phyloP scores from a whole-genome alignment of 2,888 invertebrate genomes.

The Lepidochitona cinerea region DNA sequence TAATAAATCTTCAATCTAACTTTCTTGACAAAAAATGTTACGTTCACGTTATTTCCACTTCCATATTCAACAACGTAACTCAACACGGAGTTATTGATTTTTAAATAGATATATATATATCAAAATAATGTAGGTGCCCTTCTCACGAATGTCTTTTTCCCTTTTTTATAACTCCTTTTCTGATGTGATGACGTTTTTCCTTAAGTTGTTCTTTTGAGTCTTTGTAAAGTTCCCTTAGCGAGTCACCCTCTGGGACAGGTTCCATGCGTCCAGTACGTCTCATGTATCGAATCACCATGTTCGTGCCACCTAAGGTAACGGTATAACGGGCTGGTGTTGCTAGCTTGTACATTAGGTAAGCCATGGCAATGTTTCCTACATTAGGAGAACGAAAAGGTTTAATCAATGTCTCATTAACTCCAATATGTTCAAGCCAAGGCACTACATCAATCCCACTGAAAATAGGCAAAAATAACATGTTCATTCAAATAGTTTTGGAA shows the following conservation, averaged over 20 bases:
- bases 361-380: constrained; percentile 90
- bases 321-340: constrained; percentile 91
- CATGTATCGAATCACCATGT: constrained; percentile 85
- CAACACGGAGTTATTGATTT: too few species aligned
- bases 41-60: too few species aligned
- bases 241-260: constrained; percentile 77
- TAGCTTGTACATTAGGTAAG: constrained; percentile 94
- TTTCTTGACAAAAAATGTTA: too few species aligned
- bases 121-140: too few species aligned
- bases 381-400: constrained; percentile 80
- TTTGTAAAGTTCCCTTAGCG: constrained; percentile 47
- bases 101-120: too few species aligned
- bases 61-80: too few species aligned
- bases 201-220: constrained; percentile 50
- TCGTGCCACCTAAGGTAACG: constrained; percentile 92
- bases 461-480: background rate
- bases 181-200: constrained; percentile 8
- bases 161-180: background rate
- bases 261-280: constrained; percentile 83
- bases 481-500: too few species aligned
- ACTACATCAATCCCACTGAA: constrained; percentile 93
- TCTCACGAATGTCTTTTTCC: too few species aligned
- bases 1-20: too few species aligned
- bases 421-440: constrained; percentile 81
- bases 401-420: constrained; percentile 84